Evolutionary conservation across 2,113 vertebrate species (phyloP).

Genomic region (Progne subis): DNA sequence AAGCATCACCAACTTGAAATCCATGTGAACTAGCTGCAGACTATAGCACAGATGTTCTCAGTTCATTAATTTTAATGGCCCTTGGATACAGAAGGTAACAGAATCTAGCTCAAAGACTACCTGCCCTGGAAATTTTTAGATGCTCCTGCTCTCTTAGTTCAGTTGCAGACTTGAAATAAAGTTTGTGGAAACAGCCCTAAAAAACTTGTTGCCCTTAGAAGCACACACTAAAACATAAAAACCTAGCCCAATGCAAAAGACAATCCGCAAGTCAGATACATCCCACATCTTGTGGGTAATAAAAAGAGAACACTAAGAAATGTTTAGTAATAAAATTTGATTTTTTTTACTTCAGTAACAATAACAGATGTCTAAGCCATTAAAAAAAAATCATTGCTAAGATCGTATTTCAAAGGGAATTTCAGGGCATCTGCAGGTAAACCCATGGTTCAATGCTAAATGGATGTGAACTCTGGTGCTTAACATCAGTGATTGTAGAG

Average conservation of each 20-base stretch:
- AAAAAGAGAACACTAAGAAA: not conserved
- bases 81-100: not conserved
- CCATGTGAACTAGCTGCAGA: not conserved
- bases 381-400: not conserved
- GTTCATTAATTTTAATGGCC: not conserved
- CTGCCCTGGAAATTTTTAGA: not conserved
- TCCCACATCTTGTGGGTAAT: not conserved
- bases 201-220: not conserved
- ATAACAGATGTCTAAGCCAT: not conserved
- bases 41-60: not conserved
- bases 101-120: not conserved
- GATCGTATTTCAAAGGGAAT: not conserved
- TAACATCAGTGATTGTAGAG: not conserved
- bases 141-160: not conserved
- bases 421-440: not conserved
- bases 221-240: not conserved
- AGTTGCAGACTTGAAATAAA: not conserved
- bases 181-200: not conserved
- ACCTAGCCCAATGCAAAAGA: not conserved
- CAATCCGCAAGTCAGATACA: not conserved
- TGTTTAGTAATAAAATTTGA: not conserved
- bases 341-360: constrained; percentile 12
- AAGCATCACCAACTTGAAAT: not conserved
- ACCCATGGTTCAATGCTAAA: not conserved
- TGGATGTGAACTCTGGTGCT: not conserved